A percentile compares a stretch with the other conserved stretches of the same genome.
phyloP scores from a whole-genome alignment of 2,797 vertebrate genomes.

The Coracias cyanogaster region DNA sequence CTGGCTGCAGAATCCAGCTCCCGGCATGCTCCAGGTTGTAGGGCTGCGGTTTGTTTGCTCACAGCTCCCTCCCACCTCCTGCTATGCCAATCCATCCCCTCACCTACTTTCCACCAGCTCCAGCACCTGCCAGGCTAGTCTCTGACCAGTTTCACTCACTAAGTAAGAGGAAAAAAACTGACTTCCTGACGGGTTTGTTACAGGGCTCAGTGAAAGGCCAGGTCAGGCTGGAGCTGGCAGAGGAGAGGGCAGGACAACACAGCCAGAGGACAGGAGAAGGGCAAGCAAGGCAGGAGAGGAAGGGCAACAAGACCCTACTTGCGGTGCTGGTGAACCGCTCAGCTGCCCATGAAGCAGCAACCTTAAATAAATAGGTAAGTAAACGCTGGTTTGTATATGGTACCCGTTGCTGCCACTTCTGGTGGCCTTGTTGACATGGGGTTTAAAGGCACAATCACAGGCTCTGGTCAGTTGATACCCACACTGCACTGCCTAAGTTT shows the following conservation, averaged over 20 bases:
- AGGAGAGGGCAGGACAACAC: background rate
- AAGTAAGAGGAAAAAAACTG: background rate
- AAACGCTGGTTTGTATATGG: background rate
- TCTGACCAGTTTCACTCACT: background rate
- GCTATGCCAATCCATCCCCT: background rate
- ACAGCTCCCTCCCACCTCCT: background rate
- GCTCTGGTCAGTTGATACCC: background rate
- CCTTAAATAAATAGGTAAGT: background rate
- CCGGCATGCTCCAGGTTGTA: rapidly evolving
- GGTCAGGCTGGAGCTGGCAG: background rate
- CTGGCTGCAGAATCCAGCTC: background rate
- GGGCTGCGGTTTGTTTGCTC: background rate
- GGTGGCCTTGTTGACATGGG: background rate
- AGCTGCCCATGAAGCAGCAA: background rate
- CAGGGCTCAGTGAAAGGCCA: background rate
- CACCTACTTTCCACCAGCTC: background rate
- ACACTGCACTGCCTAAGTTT: background rate
- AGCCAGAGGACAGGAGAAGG: background rate
- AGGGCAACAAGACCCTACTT: background rate
- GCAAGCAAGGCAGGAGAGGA: background rate
- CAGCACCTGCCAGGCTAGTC: background rate
- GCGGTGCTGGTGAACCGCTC: background rate
- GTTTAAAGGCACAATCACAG: background rate
- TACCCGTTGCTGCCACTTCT: background rate
- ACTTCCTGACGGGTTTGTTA: background rate